phyloP scores from a whole-genome alignment of 1,140 invertebrate species.

The Drosophila pachea region DNA sequence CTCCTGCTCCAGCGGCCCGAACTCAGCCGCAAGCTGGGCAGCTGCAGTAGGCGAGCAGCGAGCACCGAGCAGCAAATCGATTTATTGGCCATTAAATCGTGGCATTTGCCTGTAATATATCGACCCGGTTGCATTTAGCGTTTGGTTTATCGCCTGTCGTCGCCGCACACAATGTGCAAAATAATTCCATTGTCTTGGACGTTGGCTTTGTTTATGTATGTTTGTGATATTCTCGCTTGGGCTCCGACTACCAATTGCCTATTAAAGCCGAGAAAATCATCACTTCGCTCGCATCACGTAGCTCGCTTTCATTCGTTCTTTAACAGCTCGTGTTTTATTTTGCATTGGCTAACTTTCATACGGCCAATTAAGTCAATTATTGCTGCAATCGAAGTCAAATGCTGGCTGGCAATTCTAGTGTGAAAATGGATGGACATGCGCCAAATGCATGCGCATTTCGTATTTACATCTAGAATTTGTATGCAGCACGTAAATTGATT shows the following conservation, averaged over 20 bases:
- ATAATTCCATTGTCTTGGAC: slow-evolving; percentile 44
- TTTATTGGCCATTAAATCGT: slow-evolving; percentile 70
- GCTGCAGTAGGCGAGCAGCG: slow-evolving; percentile 41
- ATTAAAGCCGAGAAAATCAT: slow-evolving; percentile 50
- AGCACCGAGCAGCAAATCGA: slow-evolving; percentile 57
- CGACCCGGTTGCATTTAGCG: slow-evolving; percentile 63
- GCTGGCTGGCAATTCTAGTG: neutral
- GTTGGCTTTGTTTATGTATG: slow-evolving; percentile 14
- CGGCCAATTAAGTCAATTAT: slow-evolving; percentile 37
- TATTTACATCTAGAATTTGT: neutral
- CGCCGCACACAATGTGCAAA: slow-evolving; percentile 31
- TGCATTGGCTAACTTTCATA: slow-evolving; percentile 51
- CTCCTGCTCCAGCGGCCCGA: slow-evolving; percentile 7
- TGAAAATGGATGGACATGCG: neutral
- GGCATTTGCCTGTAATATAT: slow-evolving; percentile 66
- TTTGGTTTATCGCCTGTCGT: slow-evolving; percentile 34
- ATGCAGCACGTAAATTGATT: slow-evolving; percentile 18
- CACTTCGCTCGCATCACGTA: slow-evolving; percentile 50
- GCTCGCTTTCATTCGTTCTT: slow-evolving; percentile 51
- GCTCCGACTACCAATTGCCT: slow-evolving; percentile 63
- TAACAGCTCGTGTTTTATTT: slow-evolving; percentile 42
- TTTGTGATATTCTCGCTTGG: slow-evolving; percentile 51
- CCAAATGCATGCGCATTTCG: neutral
- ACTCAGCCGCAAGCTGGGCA: too few species aligned
- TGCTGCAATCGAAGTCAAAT: slow-evolving; percentile 28